Conservation (phyloP, 1,140 invertebrate genomes). For the Hesperophylax magnus region DNA sequence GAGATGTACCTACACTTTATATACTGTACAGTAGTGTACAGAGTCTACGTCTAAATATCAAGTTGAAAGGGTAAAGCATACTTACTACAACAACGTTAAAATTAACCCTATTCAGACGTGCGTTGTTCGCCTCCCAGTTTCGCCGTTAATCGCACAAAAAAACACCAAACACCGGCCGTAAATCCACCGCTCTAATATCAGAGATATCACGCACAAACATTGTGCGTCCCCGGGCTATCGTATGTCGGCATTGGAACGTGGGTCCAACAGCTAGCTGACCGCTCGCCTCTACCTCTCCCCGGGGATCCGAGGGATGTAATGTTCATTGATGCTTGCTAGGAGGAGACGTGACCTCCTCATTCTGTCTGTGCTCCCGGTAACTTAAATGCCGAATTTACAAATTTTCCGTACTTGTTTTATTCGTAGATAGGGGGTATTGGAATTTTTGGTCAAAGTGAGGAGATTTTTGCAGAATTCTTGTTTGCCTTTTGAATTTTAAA, state of each 20-base stretch:
- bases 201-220: conserved; percentile 31
- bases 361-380: conserved; percentile 1
- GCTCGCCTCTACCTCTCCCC: conserved; percentile 35
- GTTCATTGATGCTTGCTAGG: conserved; percentile 44
- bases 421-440: no score
- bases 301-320: conserved; percentile 1
- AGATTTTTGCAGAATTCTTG: no score
- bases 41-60: no score
- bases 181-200: background rate
- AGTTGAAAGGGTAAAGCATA: no score
- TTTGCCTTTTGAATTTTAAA: no score
- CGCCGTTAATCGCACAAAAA: background rate
- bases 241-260: conserved; percentile 48
- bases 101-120: no score
- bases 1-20: no score
- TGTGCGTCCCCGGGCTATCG: conserved; percentile 50
- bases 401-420: no score
- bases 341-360: conserved; percentile 43
- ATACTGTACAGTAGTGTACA: no score
- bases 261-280: conserved; percentile 47
- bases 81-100: no score
- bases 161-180: background rate
- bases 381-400: conserved; percentile 1
- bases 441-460: no score
- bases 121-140: no score